phyloP scores from a whole-genome alignment of 2,113 vertebrate genomes.

The Pangasianodon gigas region DNA sequence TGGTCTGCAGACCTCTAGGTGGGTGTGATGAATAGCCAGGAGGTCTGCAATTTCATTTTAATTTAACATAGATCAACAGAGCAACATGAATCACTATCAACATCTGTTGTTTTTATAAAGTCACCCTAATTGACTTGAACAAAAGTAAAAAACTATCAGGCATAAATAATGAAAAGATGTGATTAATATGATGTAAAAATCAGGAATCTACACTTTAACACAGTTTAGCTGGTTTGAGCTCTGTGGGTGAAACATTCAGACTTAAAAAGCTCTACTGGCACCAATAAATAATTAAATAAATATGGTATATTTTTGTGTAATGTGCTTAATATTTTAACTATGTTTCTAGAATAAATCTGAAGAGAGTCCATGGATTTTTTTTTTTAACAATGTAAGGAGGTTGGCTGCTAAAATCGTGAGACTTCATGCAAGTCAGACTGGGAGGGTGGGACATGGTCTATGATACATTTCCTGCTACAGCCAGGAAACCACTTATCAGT shows the following conservation, averaged over 20 bases:
- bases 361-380: background rate
- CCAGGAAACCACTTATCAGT: conserved; percentile 8
- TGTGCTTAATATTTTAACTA: too few relatives aligned
- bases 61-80: background rate
- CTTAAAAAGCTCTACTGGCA: too few relatives aligned
- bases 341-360: background rate
- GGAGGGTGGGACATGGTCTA: background rate
- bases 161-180: background rate
- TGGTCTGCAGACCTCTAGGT: background rate
- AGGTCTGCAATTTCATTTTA: background rate
- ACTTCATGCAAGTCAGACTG: background rate
- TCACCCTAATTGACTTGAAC: too few relatives aligned
- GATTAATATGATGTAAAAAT: background rate
- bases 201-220: background rate
- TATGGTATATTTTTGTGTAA: too few relatives aligned
- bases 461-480: background rate
- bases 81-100: background rate
- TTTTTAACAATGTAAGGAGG: background rate
- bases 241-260: background rate
- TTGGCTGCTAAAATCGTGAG: background rate
- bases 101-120: background rate
- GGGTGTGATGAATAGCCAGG: background rate
- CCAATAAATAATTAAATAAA: too few relatives aligned
- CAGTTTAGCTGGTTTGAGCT: background rate
- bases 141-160: background rate